Conservation (phyloP, 2,797 vertebrate genomes). For the Crenichthys baileyi region DNA sequence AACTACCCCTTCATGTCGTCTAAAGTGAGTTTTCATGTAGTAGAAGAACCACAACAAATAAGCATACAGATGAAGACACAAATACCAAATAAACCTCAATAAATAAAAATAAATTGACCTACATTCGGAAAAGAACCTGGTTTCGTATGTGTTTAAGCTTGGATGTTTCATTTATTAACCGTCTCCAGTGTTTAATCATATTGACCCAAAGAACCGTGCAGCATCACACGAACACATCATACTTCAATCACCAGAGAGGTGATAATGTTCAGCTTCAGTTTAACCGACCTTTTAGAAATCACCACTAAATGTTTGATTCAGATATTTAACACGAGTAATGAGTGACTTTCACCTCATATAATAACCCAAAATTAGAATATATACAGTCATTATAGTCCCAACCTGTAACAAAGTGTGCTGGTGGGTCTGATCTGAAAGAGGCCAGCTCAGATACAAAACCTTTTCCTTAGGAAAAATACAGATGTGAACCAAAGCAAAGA, state of each 20-base stretch:
- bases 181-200: neutral
- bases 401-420: slow-evolving; percentile 6
- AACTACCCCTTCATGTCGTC: neutral
- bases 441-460: slow-evolving; percentile 63
- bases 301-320: neutral
- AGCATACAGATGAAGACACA: neutral
- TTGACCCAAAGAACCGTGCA: neutral
- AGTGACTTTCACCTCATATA: neutral
- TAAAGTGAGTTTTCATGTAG: neutral
- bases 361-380: neutral
- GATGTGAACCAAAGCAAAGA: neutral
- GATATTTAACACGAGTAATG: neutral
- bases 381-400: slow-evolving; percentile 4
- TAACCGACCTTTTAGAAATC: neutral
- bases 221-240: neutral
- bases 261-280: neutral
- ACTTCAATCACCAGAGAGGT: slow-evolving; percentile 27
- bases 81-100: neutral
- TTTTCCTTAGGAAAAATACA: slow-evolving; percentile 58
- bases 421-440: slow-evolving; percentile 43
- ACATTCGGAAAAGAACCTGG: neutral
- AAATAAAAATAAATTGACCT: slow-evolving; percentile 10
- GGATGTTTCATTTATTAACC: neutral
- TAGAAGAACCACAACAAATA: neutral
- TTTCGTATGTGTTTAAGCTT: neutral